Evolutionary conservation across 1,140 invertebrate genomes (phyloP).

Genomic region (Bombus waltoni): DNA sequence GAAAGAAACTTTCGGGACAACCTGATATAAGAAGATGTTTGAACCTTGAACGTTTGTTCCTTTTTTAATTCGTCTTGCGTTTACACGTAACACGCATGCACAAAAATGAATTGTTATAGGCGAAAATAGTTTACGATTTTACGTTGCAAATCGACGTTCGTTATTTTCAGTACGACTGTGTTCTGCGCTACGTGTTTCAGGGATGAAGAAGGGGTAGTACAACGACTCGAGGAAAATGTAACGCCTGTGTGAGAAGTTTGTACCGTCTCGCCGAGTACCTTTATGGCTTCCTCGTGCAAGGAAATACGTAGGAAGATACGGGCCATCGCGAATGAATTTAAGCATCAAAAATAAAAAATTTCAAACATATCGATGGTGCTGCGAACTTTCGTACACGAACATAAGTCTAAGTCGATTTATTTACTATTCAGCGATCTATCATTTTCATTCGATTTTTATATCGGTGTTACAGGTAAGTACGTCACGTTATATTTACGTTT

Average conservation of each 20-base stretch:
- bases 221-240: slow-evolving; percentile 8
- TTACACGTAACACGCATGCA: too few species aligned
- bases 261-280: neutral
- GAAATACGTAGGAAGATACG: neutral
- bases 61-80: too few species aligned
- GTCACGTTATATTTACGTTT: neutral
- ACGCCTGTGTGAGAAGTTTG: neutral
- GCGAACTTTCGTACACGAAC: neutral
- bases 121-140: fast-evolving
- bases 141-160: neutral
- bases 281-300: neutral
- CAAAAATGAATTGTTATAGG: neutral
- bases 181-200: neutral
- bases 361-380: neutral
- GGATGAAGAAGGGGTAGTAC: too few species aligned
- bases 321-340: neutral
- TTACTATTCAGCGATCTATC: neutral
- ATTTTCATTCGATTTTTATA: neutral
- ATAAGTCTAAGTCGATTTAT: too few species aligned
- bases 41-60: too few species aligned
- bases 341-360: neutral
- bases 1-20: too few species aligned
- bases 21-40: too few species aligned
- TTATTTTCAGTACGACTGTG: neutral
- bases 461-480: neutral